Evolutionary conservation across 1,140 invertebrate genomes (phyloP).

Genomic region (Chironomus tepperi): DNA sequence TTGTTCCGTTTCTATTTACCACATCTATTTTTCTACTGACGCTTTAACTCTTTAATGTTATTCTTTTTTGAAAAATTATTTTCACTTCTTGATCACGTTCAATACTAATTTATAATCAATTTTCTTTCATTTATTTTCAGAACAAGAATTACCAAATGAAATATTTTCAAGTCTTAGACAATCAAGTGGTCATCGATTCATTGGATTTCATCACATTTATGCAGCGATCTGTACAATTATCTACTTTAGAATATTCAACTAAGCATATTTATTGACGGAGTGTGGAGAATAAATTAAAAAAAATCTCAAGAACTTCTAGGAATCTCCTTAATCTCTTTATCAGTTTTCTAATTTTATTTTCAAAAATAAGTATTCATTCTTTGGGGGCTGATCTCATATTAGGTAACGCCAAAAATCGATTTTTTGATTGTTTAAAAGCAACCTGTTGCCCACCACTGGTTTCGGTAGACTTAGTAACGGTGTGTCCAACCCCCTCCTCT

Average conservation of each 20-base stretch:
- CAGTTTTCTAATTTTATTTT: no score
- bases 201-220: background rate
- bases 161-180: background rate
- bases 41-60: background rate
- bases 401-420: no score
- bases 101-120: background rate
- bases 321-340: slow-evolving; percentile 6
- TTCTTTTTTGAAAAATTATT: background rate
- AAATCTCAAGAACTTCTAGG: background rate
- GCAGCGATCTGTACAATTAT: background rate
- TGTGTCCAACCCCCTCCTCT: no score
- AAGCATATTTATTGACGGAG: background rate
- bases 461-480: no score
- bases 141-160: slow-evolving; percentile 19
- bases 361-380: no score
- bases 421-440: no score
- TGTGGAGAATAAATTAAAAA: background rate
- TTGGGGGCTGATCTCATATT: no score
- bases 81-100: background rate
- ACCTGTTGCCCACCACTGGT: no score
- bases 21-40: slow-evolving; percentile 14
- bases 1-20: background rate
- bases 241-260: slow-evolving; percentile 8
- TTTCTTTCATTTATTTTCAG: background rate
- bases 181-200: slow-evolving; percentile 18